These are phyloP conservation scores for Strix aluco DNA, from an alignment of 2,113 vertebrate genomes.

Conservation along the genomic window DNA sequence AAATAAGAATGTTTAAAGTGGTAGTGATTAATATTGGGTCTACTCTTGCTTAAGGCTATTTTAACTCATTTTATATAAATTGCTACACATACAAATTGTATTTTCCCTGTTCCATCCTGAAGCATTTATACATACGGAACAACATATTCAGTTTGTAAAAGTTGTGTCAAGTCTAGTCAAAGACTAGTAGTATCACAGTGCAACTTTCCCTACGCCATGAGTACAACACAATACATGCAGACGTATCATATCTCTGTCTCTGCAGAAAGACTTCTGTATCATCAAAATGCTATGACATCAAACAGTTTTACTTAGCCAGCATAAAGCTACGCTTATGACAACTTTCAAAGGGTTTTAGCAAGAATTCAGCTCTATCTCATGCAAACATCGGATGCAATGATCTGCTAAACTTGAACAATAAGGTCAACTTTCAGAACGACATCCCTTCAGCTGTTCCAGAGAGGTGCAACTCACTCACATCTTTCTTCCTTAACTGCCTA, in stretches of 20 bases:
- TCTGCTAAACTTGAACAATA: not conserved
- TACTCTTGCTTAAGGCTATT: not conserved
- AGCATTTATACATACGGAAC: not conserved
- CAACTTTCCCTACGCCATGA: not conserved
- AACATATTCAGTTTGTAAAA: not conserved
- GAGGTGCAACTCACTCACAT: not conserved
- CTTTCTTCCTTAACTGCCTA: not conserved
- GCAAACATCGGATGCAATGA: not conserved
- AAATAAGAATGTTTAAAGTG: not conserved
- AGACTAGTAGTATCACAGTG: not conserved
- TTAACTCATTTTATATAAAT: not conserved
- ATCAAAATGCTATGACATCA: not conserved
- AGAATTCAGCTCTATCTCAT: not conserved
- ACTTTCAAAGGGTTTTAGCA: not conserved
- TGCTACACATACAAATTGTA: not conserved
- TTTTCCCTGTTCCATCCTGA: not conserved
- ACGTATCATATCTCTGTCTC: fast-evolving
- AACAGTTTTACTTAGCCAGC: not conserved
- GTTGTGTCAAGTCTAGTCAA: not conserved
- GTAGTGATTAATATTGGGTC: not conserved
- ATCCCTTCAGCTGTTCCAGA: not conserved
- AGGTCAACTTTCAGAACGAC: not conserved
- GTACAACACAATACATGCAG: not conserved
- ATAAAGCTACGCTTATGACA: not conserved
- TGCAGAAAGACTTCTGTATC: not conserved